phyloP scores from a whole-genome alignment of 2,888 invertebrate species.

The Deilephila porcellus region DNA sequence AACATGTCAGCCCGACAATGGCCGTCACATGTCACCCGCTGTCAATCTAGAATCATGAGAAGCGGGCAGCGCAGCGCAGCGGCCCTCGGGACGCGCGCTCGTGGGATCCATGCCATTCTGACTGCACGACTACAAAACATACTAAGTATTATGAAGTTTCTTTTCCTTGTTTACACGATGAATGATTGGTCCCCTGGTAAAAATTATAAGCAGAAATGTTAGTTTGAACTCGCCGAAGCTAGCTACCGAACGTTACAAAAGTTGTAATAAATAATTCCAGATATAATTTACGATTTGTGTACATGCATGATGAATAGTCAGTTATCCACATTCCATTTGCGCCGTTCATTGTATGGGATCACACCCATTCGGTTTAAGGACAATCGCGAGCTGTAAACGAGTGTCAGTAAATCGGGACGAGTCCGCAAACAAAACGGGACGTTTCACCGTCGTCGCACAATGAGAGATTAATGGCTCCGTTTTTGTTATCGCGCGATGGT shows the following conservation, averaged over 20 bases:
- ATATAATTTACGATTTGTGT: conserved; percentile 74
- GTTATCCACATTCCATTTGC: conserved; percentile 77
- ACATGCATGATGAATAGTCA: conserved; percentile 71
- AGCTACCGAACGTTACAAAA: conserved; percentile 17
- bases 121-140: conserved; percentile 41
- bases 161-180: conserved; percentile 62
- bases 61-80: conserved; percentile 64
- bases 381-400: conserved; percentile 72
- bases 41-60: conserved; percentile 79
- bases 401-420: conserved; percentile 70
- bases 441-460: conserved; percentile 74
- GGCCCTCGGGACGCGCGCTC: conserved; percentile 57
- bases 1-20: conserved; percentile 82
- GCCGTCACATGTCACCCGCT: conserved; percentile 78
- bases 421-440: conserved; percentile 78
- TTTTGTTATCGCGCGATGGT: conserved; percentile 79
- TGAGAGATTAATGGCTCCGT: conserved; percentile 80
- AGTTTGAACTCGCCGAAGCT: conserved; percentile 8
- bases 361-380: conserved; percentile 79
- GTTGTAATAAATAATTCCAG: conserved; percentile 16
- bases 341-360: conserved; percentile 71
- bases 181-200: conserved; percentile 69
- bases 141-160: conserved; percentile 68
- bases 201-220: conserved; percentile 28
- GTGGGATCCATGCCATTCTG: conserved; percentile 62